Base-by-base conservation (phyloP, 2,797 vertebrate genomes). In the Morus bassanus region DNA sequence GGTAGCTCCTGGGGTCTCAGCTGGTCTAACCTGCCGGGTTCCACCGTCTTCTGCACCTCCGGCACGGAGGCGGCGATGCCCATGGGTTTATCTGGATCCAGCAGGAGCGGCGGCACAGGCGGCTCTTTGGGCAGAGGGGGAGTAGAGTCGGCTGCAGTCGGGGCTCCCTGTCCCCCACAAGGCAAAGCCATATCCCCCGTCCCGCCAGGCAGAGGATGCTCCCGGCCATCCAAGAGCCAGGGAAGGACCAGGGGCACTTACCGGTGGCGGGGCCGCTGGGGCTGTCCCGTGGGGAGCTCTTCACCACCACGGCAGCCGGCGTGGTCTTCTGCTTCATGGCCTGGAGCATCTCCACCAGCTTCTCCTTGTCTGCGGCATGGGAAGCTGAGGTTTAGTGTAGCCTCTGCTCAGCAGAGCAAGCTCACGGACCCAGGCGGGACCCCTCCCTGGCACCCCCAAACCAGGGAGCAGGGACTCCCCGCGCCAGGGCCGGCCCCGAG, bases 251-350 rank as follows among this genome's bases (percentile, higher is more conserved):
- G 3, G 41, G 46, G 48, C 21, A 6, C 98, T 98, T 98, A 99
- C 99, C 99, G 28, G 97, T 54, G 51, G 96, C 37, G 96, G 97
- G 59, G 94, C 48, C 94, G 24, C 96, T 90, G 64, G 99, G 98
- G 96, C 98, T 99, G 98, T 98, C 98, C 98, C 98, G 97, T 75
- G 98, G 97, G 97, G 98, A 97, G 97, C 94, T 98, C 98, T 98
- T 98, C 98, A 99, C 98, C 96, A 99, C 98, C 94, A 98, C 98
- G 24, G 98, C 96, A 0, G 94, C 91, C 0, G 97, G 97, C 3
- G 95, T 93, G 25, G 97, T 99, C 98, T 99, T 99, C 98, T 99
- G 99, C 98, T 99, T 99, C 97, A 99, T 98, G 95, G 99, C 99
- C 84, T 98, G 99, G 64, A 99, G 98, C 98, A 99, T 98, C 97